These are phyloP conservation scores for Coenonympha glycerion DNA, from an alignment of 2,888 invertebrate genomes.

Conservation along the genomic window DNA sequence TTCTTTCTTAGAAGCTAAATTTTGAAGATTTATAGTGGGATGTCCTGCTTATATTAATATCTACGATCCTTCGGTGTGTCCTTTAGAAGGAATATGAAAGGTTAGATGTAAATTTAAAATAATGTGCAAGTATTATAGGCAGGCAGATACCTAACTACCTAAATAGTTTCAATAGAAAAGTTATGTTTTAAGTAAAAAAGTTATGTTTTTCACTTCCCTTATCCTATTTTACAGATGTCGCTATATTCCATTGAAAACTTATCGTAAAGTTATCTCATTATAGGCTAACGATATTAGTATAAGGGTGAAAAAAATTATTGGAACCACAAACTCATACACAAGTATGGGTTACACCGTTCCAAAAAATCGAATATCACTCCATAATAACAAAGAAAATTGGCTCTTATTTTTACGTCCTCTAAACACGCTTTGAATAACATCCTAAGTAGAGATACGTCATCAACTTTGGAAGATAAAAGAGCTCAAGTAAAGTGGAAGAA, in stretches of 20 bases:
- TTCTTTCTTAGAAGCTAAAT: constrained; percentile 23
- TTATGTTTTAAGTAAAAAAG: not conserved
- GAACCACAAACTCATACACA: constrained; percentile 62
- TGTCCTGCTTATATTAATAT: constrained; percentile 9
- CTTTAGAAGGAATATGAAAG: not conserved
- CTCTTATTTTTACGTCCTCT: constrained; percentile 34
- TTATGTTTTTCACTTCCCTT: not conserved
- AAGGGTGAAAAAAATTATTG: constrained; percentile 63
- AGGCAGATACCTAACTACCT: too few relatives aligned
- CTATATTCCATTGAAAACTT: constrained; percentile 3
- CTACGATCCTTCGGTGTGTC: not conserved
- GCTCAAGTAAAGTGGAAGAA: constrained; percentile 73
- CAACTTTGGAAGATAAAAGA: constrained; percentile 44
- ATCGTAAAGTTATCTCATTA: constrained; percentile 48
- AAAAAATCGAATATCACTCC: constrained; percentile 21
- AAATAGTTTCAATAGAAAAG: too few relatives aligned
- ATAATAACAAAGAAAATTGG: constrained; percentile 35
- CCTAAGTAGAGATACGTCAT: constrained; percentile 45
- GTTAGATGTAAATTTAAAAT: not conserved
- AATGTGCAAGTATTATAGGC: not conserved
- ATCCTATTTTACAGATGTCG: not conserved
- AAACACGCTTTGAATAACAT: constrained; percentile 10
- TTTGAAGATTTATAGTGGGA: constrained; percentile 7
- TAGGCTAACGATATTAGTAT: constrained; percentile 66
- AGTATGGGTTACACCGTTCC: constrained; percentile 39